Evolutionary conservation across 2,797 vertebrate genomes (phyloP).

Genomic region (Rhinichthys osculus): DNA sequence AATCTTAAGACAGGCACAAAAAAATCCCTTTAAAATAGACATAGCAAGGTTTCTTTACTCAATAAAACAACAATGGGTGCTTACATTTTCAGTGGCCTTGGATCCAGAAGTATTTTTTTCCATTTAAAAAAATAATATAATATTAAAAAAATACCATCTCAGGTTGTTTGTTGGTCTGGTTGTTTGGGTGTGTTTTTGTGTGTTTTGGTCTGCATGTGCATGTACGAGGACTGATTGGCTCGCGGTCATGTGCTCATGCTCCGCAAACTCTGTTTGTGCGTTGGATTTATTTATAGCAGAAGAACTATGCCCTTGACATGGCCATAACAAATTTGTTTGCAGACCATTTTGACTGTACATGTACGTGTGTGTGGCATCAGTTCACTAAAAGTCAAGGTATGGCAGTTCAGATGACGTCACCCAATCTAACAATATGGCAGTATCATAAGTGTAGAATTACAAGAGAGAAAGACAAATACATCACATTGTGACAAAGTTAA

Average conservation of each 20-base stretch:
- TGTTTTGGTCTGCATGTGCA: constrained; percentile 51
- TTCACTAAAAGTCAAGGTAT: background rate
- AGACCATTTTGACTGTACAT: constrained; percentile 19
- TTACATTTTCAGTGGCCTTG: background rate
- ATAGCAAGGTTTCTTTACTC: background rate
- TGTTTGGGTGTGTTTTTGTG: constrained; percentile 50
- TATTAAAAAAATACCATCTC: background rate
- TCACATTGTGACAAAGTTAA: no score
- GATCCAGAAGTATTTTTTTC: background rate
- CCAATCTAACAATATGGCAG: no score
- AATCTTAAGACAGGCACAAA: background rate
- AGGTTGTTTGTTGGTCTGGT: background rate
- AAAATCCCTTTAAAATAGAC: background rate
- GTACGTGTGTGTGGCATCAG: background rate
- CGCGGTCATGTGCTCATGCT: constrained; percentile 60
- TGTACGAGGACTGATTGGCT: constrained; percentile 34
- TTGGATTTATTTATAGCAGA: constrained; percentile 63
- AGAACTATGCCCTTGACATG: constrained; percentile 44
- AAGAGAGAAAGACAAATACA: no score
- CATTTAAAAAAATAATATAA: background rate
- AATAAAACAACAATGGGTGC: background rate
- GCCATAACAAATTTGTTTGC: constrained; percentile 65
- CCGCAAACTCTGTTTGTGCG: constrained; percentile 32
- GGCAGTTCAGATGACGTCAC: background rate
- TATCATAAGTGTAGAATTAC: no score